phyloP scores from a whole-genome alignment of 2,888 invertebrate species.

The Ceraclea dissimilis region DNA sequence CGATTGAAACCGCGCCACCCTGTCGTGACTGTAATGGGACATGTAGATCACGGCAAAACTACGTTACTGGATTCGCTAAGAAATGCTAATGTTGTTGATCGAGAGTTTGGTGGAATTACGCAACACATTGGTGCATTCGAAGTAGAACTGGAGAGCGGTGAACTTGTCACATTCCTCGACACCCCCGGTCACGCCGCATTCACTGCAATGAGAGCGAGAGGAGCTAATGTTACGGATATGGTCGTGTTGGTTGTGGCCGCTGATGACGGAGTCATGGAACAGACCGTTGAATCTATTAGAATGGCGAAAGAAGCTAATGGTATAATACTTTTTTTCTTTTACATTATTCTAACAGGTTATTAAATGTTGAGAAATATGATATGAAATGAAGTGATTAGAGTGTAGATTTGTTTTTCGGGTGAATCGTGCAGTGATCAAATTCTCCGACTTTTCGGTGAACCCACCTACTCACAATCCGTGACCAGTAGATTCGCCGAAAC shows the following conservation, averaged over 20 bases:
- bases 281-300: conserved; percentile 85
- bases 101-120: conserved; percentile 97
- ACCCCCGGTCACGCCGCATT: conserved; percentile 99
- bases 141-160: conserved; percentile 60
- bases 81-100: conserved; percentile 76
- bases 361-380: not conserved
- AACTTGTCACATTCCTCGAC: conserved; percentile 87
- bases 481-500: too few species aligned
- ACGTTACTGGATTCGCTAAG: conserved; percentile 86
- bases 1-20: conserved; percentile 72
- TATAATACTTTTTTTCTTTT: too few species aligned
- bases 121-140: conserved; percentile 99
- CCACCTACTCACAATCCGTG: too few species aligned
- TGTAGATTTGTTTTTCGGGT: not conserved
- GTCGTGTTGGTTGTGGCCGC: conserved; percentile 95
- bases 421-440: too few species aligned
- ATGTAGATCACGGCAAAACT: conserved; percentile 99
- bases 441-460: too few species aligned
- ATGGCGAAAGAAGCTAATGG: conserved; percentile 75
- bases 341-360: too few species aligned
- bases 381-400: not conserved
- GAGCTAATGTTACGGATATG: conserved; percentile 90
- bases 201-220: conserved; percentile 84
- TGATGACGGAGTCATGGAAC: conserved; percentile 98
- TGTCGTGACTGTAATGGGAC: conserved; percentile 98